Evolutionary conservation across 2,888 invertebrate genomes (phyloP), one percentile per base, ranked within the genome.

Genomic region (Drosophila emarginata): DNA sequence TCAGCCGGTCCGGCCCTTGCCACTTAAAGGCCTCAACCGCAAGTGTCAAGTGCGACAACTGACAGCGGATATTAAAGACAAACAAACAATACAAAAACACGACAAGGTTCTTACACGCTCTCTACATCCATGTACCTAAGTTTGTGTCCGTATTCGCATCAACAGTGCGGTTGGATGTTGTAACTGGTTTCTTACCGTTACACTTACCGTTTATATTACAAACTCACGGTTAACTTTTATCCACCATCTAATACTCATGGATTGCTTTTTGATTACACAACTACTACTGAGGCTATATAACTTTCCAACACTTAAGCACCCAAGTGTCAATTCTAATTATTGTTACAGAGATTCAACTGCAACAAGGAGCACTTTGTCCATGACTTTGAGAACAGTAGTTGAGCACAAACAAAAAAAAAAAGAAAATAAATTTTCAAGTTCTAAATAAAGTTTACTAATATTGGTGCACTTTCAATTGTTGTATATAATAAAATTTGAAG

Each of bases 21-120:
- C 45, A 60, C 60, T 60, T 60, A 18, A 51, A 32, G 51, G 50
- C 32, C 60, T 36, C 60, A 60, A 60, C 50, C 50, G 60, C 50
- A 51, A 60, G 60, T 60, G 60, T 60, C 60, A 60, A 60, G 60
- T 60, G 60, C 60, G 60, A 51, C 51, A 60, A 60, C 60, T 52
- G 52, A 52, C 52, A 52, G 26, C 52, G 60, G 60, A 50, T 60
- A 60, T 50, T 60, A 60, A 60, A 60, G 50, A 51, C 60, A 60
- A 60, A 60, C 50, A 60, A 50, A 60, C 32, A 57, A 28, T 11
- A 23, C 45, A 45, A 54, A 28, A 36, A 15, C 54, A 18, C 14
- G 54, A 36, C 28, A 15, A 18, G 28, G 15, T 26, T 15, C 52
- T 52, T 52, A 23, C 52, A 26, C 52, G n/a, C 14, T 21, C 45